These are phyloP conservation scores for Melikaiella ostensackeni DNA, from an alignment of 2,888 invertebrate species.

Conservation along the genomic window DNA sequence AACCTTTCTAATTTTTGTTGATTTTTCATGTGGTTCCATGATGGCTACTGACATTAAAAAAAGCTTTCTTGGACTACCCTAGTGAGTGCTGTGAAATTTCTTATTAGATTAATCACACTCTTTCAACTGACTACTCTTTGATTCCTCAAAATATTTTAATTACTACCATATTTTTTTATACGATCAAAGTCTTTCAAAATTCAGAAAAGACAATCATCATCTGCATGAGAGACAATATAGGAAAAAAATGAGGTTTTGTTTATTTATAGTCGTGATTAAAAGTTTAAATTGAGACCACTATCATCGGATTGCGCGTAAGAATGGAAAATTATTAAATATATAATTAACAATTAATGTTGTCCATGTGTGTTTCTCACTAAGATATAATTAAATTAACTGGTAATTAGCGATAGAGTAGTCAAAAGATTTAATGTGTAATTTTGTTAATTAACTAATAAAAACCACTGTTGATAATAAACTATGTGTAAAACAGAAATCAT, in stretches of 20 bases:
- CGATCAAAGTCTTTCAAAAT: not conserved
- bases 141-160: no score
- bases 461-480: not conserved
- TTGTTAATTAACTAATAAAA: conserved; percentile 1
- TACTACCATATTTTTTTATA: not conserved
- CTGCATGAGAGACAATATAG: not conserved
- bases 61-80: no score
- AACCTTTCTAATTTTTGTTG: no score
- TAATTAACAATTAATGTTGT: not conserved
- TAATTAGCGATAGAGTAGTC: not conserved
- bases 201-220: not conserved
- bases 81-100: not conserved
- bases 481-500: not conserved
- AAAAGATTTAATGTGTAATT: not conserved
- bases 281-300: not conserved
- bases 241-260: not conserved
- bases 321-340: not conserved
- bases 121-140: no score
- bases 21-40: no score
- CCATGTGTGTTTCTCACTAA: no score
- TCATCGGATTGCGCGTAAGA: not conserved
- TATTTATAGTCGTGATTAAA: not conserved
- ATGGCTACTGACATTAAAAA: no score
- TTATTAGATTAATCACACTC: no score
- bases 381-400: not conserved